phyloP scores from a whole-genome alignment of 2,113 vertebrate genomes.

The Apaloderma vittatum region DNA sequence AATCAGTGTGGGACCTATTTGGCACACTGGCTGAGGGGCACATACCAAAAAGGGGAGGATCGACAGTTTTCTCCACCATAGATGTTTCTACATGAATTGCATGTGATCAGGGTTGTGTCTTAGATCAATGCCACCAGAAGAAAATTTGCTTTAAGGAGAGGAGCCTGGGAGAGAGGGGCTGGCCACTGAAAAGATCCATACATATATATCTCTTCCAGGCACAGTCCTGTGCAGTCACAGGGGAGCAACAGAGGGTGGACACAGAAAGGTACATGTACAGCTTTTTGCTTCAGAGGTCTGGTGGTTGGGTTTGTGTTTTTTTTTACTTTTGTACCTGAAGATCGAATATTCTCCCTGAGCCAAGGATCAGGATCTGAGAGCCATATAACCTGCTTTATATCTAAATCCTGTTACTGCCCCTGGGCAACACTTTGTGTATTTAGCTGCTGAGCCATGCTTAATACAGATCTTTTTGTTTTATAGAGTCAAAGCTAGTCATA shows the following conservation, averaged over 20 bases:
- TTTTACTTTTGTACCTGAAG: not conserved
- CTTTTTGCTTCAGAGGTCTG: not conserved
- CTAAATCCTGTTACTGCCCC: not conserved
- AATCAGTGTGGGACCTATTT: rapidly evolving
- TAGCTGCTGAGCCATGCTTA: not conserved
- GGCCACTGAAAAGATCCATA: not conserved
- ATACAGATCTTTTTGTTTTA: not conserved
- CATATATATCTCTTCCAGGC: not conserved
- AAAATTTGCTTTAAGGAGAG: not conserved
- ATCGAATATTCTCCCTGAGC: not conserved
- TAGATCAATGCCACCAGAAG: not conserved
- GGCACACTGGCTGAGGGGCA: not conserved
- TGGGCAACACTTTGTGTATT: constrained; percentile 24
- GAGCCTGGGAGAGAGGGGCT: not conserved
- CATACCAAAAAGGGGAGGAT: not conserved
- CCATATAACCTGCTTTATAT: not conserved
- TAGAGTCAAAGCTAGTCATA: not conserved
- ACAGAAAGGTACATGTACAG: rapidly evolving
- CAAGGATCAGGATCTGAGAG: not conserved
- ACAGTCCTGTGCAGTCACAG: not conserved
- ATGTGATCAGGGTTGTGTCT: not conserved
- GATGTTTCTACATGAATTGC: rapidly evolving
- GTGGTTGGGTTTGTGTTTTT: not conserved
- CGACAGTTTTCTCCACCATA: rapidly evolving
- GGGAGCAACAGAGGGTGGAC: not conserved